phyloP scores from a whole-genome alignment of 2,113 vertebrate genomes.

The Lagopus leucura region DNA sequence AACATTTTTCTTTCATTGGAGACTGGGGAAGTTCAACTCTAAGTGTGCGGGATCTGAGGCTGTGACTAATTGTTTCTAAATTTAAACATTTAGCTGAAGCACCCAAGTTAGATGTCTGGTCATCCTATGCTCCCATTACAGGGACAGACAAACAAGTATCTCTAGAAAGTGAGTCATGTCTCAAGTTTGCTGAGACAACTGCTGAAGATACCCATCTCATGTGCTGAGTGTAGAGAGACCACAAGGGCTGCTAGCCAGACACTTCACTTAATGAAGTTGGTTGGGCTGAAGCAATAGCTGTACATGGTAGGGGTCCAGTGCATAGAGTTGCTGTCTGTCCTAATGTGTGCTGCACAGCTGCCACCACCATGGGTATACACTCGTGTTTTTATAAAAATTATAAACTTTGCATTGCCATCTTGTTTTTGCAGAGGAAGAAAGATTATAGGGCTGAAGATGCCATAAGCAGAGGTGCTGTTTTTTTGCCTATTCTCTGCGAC shows the following conservation, averaged over 20 bases:
- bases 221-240: conserved; percentile 22
- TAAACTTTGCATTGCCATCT: neutral
- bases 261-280: neutral
- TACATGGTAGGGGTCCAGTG: neutral
- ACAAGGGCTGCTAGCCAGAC: neutral
- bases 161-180: conserved; percentile 43
- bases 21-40: neutral
- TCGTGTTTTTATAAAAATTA: neutral
- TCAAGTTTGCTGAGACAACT: neutral
- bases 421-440: neutral
- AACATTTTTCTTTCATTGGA: neutral
- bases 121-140: conserved; percentile 17
- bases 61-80: conserved; percentile 42
- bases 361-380: neutral
- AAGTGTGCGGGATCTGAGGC: neutral
- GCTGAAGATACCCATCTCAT: neutral
- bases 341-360: neutral
- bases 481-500: neutral
- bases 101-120: conserved; percentile 37
- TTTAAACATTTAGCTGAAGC: conserved; percentile 15
- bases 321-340: neutral
- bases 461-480: neutral
- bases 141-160: neutral
- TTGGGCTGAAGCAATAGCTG: neutral
- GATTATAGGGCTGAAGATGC: neutral